Evolutionary conservation across 2,797 vertebrate species (phyloP).

Genomic region (Philypnodon macrostomus): DNA sequence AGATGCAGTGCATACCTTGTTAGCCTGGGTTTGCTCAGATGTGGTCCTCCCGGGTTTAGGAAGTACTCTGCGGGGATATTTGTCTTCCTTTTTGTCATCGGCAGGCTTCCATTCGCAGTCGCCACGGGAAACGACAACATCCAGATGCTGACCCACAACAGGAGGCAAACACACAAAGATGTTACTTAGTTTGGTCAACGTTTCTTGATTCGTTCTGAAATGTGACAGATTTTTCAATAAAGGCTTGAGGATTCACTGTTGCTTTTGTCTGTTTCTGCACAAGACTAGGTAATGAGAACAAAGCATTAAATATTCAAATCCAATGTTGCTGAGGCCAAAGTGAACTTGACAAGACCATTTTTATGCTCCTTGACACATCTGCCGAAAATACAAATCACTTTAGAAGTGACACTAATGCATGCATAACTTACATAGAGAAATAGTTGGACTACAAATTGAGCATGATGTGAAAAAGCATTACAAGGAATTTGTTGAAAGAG

Average conservation of each 20-base stretch:
- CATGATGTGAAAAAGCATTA: slow-evolving; percentile 25
- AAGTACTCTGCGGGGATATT: slow-evolving; percentile 28
- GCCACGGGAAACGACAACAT: slow-evolving; percentile 47
- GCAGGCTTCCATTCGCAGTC: slow-evolving; percentile 27
- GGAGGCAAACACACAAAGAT: slow-evolving; percentile 15
- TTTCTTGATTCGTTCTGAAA: slow-evolving; percentile 48
- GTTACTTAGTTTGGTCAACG: slow-evolving; percentile 34
- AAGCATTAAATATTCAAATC: slow-evolving; percentile 52
- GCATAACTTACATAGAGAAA: slow-evolving; percentile 19
- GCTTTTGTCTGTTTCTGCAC: slow-evolving; percentile 52
- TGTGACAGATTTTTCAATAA: slow-evolving; percentile 64
- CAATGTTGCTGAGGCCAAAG: slow-evolving; percentile 31
- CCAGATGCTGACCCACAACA: slow-evolving; percentile 38
- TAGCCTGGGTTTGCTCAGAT: slow-evolving; percentile 20
- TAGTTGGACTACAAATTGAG: slow-evolving; percentile 20
- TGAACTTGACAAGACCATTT: slow-evolving; percentile 25
- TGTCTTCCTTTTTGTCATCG: slow-evolving; percentile 29
- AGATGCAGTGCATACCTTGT: slow-evolving; percentile 42
- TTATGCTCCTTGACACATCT: slow-evolving; percentile 33
- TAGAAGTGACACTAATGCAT: slow-evolving; percentile 29
- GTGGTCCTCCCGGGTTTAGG: slow-evolving; percentile 32
- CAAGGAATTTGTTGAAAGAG: slow-evolving; percentile 23
- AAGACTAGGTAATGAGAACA: slow-evolving; percentile 45
- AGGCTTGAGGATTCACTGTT: slow-evolving; percentile 35
- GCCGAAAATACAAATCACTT: slow-evolving; percentile 32